Percentiles rank a stretch among this genome's conserved stretches.
phyloP scores from a whole-genome alignment of 2,888 invertebrate species.

The Leuctra nigra region DNA sequence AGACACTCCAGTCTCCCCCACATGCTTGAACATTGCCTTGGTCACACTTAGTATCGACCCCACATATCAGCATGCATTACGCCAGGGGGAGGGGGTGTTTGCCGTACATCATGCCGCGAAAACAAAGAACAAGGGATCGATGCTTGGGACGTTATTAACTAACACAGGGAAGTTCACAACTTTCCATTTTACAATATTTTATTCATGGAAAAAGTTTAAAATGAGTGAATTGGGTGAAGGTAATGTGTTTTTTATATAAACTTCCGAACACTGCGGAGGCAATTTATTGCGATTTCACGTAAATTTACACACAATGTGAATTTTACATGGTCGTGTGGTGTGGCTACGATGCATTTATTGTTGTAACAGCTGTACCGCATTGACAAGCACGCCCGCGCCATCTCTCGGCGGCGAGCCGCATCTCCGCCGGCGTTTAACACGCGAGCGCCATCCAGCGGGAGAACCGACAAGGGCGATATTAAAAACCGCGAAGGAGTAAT shows the following conservation, averaged over 20 bases:
- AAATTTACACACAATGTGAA: too few species aligned
- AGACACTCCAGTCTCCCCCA: too few species aligned
- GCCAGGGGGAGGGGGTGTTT: not conserved
- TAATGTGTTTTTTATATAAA: slow-evolving; percentile 1
- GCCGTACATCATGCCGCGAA: slow-evolving; percentile 4
- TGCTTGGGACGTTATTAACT: not conserved
- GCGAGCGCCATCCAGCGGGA: too few species aligned
- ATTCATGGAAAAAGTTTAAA: slow-evolving; percentile 11
- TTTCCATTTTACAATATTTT: slow-evolving; percentile 1
- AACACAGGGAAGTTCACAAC: slow-evolving; percentile 5
- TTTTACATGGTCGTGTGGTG: too few species aligned
- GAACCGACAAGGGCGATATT: too few species aligned
- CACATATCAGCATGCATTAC: slow-evolving; percentile 6
- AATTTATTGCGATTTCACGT: not conserved
- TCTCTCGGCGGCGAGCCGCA: not conserved
- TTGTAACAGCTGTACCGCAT: not conserved
- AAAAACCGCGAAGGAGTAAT: too few species aligned
- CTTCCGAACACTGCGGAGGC: not conserved
- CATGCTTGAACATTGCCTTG: too few species aligned
- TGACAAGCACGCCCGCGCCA: not conserved
- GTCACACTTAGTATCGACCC: too few species aligned
- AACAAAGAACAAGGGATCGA: slow-evolving; percentile 2
- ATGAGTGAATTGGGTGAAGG: slow-evolving; percentile 13
- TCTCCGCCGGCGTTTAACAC: too few species aligned
- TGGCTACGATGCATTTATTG: too few species aligned